These are phyloP conservation scores for Drosophila seguyi DNA, from an alignment of 1,140 invertebrate genomes.

Conservation along the genomic window DNA sequence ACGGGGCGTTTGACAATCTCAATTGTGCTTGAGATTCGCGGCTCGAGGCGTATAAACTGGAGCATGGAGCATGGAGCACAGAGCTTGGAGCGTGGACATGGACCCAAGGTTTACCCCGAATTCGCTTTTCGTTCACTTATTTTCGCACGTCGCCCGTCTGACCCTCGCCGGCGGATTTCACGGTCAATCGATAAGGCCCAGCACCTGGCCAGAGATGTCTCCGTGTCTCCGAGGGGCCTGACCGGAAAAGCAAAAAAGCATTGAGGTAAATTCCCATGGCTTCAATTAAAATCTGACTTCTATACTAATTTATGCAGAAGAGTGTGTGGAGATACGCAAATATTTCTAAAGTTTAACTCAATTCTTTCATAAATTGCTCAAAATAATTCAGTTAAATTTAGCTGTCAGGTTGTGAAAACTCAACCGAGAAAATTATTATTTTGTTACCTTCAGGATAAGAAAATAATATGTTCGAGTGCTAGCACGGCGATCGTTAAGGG, in stretches of 20 bases:
- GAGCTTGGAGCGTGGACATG: slow-evolving; percentile 11
- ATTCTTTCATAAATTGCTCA: neutral
- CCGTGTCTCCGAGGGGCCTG: slow-evolving; percentile 21
- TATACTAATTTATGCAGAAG: neutral
- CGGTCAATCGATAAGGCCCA: slow-evolving; percentile 24
- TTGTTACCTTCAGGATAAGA: neutral
- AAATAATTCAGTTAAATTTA: neutral
- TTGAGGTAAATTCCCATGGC: neutral
- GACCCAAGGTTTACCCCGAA: slow-evolving; percentile 41
- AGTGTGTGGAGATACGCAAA: too few species aligned
- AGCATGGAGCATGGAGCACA: slow-evolving; percentile 48
- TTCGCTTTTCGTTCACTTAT: slow-evolving; percentile 15
- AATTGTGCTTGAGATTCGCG: slow-evolving; percentile 67
- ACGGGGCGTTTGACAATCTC: slow-evolving; percentile 80
- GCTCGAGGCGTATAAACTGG: slow-evolving; percentile 66
- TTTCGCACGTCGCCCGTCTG: slow-evolving; percentile 25
- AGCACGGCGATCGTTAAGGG: neutral
- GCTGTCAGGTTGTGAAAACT: neutral
- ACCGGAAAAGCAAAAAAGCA: slow-evolving; percentile 31
- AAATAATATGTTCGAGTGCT: slow-evolving; percentile 12
- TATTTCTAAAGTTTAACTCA: too few species aligned
- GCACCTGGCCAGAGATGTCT: slow-evolving; percentile 21
- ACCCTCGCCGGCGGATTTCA: slow-evolving; percentile 35
- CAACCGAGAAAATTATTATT: neutral
- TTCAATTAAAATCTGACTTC: neutral